Percentiles rank a stretch among this genome's conserved stretches.
These are phyloP conservation scores for Monochamus saltuarius DNA, from an alignment of 1,140 invertebrate species.

Conservation along the genomic window DNA sequence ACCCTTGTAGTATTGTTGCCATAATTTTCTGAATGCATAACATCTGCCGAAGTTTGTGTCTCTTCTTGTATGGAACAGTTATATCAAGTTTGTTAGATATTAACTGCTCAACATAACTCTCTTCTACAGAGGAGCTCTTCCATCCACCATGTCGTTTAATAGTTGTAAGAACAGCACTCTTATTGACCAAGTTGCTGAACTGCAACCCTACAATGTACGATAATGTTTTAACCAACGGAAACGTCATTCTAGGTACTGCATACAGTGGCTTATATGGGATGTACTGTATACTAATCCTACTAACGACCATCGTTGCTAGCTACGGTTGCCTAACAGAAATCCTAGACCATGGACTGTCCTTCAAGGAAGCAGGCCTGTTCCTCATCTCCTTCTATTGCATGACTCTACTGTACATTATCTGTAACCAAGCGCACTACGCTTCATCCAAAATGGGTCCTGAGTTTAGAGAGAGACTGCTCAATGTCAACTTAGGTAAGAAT, in stretches of 20 bases:
- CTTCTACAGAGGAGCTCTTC: too few relatives aligned
- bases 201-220: not conserved
- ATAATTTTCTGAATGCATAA: too few relatives aligned
- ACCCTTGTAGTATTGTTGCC: too few relatives aligned
- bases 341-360: slow-evolving; percentile 65
- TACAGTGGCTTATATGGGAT: slow-evolving; percentile 72
- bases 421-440: slow-evolving; percentile 68
- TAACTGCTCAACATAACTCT: too few relatives aligned
- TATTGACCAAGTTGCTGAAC: not conserved
- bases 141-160: too few relatives aligned
- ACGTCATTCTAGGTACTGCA: slow-evolving; percentile 57
- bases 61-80: too few relatives aligned
- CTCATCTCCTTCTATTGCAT: slow-evolving; percentile 68
- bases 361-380: slow-evolving; percentile 67
- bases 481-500: slow-evolving; percentile 58
- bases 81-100: too few relatives aligned
- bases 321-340: slow-evolving; percentile 69
- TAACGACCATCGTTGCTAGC: slow-evolving; percentile 67
- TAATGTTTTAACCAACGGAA: too few relatives aligned
- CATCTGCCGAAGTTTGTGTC: too few relatives aligned
- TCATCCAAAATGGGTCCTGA: slow-evolving; percentile 65
- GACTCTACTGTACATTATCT: slow-evolving; percentile 66
- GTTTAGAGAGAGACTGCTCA: slow-evolving; percentile 64
- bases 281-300: slow-evolving; percentile 67
- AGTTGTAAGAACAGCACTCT: too few relatives aligned